phyloP scores from a whole-genome alignment of 2,888 invertebrate species.

The Eupelmus urozonus region DNA sequence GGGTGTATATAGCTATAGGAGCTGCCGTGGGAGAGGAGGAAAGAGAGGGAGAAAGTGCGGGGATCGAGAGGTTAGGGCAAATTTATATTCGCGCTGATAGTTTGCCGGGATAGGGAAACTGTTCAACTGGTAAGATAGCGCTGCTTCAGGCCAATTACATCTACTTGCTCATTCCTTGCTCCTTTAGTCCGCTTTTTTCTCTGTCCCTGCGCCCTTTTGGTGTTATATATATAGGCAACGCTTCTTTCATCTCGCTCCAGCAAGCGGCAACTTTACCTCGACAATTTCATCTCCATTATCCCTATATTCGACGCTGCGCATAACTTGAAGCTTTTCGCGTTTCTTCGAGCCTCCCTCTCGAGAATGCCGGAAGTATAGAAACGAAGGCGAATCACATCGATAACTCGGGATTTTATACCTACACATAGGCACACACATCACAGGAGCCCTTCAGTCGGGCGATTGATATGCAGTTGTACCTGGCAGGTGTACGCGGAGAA shows the following conservation, averaged over 20 bases:
- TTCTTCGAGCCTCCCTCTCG: too few species aligned
- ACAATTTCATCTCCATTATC: slow-evolving; percentile 26
- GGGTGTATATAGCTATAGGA: too few species aligned
- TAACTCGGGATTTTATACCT: too few species aligned
- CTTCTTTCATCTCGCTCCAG: slow-evolving; percentile 12
- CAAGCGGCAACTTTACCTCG: neutral
- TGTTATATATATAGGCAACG: slow-evolving; percentile 57
- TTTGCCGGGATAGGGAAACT: slow-evolving; percentile 68
- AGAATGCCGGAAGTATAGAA: too few species aligned
- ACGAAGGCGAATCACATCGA: too few species aligned
- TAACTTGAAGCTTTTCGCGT: too few species aligned
- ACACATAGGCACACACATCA: too few species aligned
- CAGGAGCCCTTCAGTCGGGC: too few species aligned
- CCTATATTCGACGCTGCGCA: neutral
- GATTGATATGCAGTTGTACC: too few species aligned
- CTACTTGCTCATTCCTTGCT: slow-evolving; percentile 68
- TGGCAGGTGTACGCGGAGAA: too few species aligned
- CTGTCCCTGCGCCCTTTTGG: slow-evolving; percentile 61
- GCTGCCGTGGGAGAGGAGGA: neutral
- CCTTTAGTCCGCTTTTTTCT: slow-evolving; percentile 57
- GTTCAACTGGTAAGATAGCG: slow-evolving; percentile 74
- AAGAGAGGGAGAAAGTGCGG: neutral
- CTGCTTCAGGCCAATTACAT: slow-evolving; percentile 74
- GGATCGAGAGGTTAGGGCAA: slow-evolving; percentile 61
- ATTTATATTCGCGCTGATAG: slow-evolving; percentile 75